phyloP scores from a whole-genome alignment of 2,888 invertebrate genomes.

The Strigamia maritima region DNA sequence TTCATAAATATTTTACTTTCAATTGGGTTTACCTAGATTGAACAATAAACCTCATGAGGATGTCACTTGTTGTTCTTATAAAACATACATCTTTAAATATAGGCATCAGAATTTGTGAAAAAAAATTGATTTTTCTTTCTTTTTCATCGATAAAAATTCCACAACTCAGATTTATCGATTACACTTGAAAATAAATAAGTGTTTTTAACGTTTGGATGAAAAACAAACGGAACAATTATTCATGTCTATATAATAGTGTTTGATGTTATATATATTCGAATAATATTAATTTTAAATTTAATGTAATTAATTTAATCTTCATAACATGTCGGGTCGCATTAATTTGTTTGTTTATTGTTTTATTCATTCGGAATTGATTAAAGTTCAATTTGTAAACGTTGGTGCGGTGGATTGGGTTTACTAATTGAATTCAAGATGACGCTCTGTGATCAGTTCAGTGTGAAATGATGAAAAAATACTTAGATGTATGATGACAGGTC shows the following conservation, averaged over 20 bases:
- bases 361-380: conserved; percentile 12
- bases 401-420: not conserved
- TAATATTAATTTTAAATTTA: not conserved
- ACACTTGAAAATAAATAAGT: no score
- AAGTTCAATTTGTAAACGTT: conserved; percentile 1
- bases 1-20: conserved; percentile 27
- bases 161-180: no score
- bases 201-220: no score
- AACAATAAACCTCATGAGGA: conserved; percentile 19
- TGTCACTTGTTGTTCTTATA: not conserved
- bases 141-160: not conserved
- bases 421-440: conserved; percentile 2
- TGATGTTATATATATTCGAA: not conserved
- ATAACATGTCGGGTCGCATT: not conserved
- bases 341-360: not conserved
- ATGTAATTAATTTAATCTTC: not conserved
- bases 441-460: not conserved
- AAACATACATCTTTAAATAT: not conserved
- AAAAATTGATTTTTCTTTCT: not conserved
- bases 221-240: no score
- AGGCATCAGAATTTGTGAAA: not conserved
- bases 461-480: not conserved
- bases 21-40: conserved; percentile 19
- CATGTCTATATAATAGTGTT: no score
- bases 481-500: conserved; percentile 1